Base-by-base conservation (phyloP, 2,888 invertebrate genomes). In the Himalopsyche anomala region DNA sequence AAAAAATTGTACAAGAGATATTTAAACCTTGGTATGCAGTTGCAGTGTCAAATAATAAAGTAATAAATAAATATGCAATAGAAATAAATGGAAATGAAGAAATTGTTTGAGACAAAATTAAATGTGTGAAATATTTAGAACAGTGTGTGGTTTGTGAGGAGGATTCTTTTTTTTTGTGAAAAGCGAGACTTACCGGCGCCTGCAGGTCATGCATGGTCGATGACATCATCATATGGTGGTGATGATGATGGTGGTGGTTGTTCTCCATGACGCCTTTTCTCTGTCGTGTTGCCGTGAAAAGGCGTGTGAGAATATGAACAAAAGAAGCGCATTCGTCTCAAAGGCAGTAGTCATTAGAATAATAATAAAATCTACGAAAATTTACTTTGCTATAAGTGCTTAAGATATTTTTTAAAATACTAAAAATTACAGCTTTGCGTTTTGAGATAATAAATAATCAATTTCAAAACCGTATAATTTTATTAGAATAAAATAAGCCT, bases 171-270 rank as follows among this genome's bases (percentile, higher is more conserved):
- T 8, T 8, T 51, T 6, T 80, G 82, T 74, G 79, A 82, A 28
- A 85, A 88, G 85, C 86, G 55, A 62, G 91, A 93, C 94, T 94
- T 91, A 94, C 94, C 93, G 94, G 92, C 89, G 93, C 93, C 91
- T 94, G 93, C 91, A 94, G 92, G 90, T 94, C 94, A 91, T 94
- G 94, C 92, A 94, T 93, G 90, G 94, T 93, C 89, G 94, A 92
- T 89, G 94, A 93, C 88, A 94, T 92, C 91, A 94, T 92, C 92
- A 93, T 91, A 90, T 94, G 94, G 89, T 93, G 91, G 90, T 87
- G 87, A 85, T 87, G 87, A 82, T 85, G 86, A 40, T 86, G 88
- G 79, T 88, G 87, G 79, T 87, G 88, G 83, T 85, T 88, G 82
- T 93, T 94, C 89, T 90, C 90, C 87, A 89, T 87, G 89, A 91